Percentiles rank a stretch among this genome's conserved stretches.
Evolutionary conservation across 2,888 invertebrate genomes (phyloP).

Genomic region (Scaptomyza parva): DNA sequence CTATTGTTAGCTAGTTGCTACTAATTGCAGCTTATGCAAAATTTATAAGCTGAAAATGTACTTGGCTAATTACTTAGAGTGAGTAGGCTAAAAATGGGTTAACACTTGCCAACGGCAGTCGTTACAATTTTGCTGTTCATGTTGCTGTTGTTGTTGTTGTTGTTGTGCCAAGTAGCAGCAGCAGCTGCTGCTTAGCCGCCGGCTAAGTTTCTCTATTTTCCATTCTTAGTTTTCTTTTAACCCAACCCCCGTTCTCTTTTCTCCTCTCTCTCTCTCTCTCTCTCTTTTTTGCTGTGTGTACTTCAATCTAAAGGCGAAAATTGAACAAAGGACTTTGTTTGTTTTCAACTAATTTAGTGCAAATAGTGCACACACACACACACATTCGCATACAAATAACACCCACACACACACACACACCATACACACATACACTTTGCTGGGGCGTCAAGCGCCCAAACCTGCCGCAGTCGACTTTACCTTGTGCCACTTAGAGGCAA

Average conservation of each 20-base stretch:
- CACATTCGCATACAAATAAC: slow-evolving; percentile 13
- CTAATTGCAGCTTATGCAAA: slow-evolving; percentile 69
- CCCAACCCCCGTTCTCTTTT: slow-evolving; percentile 1
- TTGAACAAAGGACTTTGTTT: slow-evolving; percentile 80
- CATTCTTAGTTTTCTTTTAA: slow-evolving; percentile 18
- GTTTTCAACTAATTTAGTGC: slow-evolving; percentile 82
- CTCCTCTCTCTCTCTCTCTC: slow-evolving; percentile 15
- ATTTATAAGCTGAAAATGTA: slow-evolving; percentile 69
- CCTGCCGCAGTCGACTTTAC: slow-evolving; percentile 61
- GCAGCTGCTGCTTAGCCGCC: slow-evolving; percentile 60
- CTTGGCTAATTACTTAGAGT: slow-evolving; percentile 75
- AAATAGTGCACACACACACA: slow-evolving; percentile 68
- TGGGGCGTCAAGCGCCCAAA: slow-evolving; percentile 40
- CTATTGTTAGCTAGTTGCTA: slow-evolving; percentile 20
- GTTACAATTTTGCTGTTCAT: slow-evolving; percentile 20
- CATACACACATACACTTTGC: slow-evolving; percentile 32
- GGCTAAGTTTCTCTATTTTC: slow-evolving; percentile 54
- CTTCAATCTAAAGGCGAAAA: slow-evolving; percentile 75
- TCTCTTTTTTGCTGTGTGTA: slow-evolving; percentile 18
- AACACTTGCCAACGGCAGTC: slow-evolving; percentile 65
- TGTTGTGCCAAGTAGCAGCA: slow-evolving; percentile 23
- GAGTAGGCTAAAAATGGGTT: slow-evolving; percentile 67
- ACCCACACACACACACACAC: slow-evolving; percentile 25
- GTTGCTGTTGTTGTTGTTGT: slow-evolving; percentile 18
- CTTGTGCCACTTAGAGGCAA: slow-evolving; percentile 77